phyloP scores from a whole-genome alignment of 2,888 invertebrate species.

The Pardosa pseudoannulata region DNA sequence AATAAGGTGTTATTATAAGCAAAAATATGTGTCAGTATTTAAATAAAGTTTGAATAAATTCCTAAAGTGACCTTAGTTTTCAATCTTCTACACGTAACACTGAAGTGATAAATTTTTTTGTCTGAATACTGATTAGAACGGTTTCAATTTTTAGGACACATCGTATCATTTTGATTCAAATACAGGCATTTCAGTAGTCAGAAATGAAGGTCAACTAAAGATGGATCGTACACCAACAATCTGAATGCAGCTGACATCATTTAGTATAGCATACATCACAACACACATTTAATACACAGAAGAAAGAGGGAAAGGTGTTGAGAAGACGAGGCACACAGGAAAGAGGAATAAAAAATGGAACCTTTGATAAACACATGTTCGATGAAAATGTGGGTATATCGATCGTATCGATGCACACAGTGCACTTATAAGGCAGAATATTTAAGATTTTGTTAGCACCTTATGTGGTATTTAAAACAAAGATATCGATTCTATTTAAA shows the following conservation, averaged over 20 bases:
- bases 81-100: too few species aligned
- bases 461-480: constrained; percentile 10
- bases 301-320: not conserved
- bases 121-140: too few species aligned
- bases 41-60: too few species aligned
- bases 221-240: too few species aligned
- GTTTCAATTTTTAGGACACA: too few species aligned
- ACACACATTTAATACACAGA: constrained; percentile 20
- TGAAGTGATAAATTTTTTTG: too few species aligned
- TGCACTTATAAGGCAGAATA: constrained; percentile 19
- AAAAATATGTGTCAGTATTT: too few species aligned
- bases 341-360: constrained; percentile 10
- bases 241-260: constrained; percentile 17
- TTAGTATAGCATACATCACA: not conserved
- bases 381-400: constrained; percentile 4
- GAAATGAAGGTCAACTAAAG: too few species aligned
- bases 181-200: too few species aligned
- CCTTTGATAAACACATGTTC: not conserved
- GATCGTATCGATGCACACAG: not conserved
- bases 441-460: not conserved
- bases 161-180: too few species aligned
- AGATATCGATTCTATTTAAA: not conserved
- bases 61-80: too few species aligned
- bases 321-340: not conserved
- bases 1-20: too few species aligned